Evolutionary conservation across 2,113 vertebrate species (phyloP), one percentile per base, ranked within the genome.

Genomic region (Scophthalmus maximus): DNA sequence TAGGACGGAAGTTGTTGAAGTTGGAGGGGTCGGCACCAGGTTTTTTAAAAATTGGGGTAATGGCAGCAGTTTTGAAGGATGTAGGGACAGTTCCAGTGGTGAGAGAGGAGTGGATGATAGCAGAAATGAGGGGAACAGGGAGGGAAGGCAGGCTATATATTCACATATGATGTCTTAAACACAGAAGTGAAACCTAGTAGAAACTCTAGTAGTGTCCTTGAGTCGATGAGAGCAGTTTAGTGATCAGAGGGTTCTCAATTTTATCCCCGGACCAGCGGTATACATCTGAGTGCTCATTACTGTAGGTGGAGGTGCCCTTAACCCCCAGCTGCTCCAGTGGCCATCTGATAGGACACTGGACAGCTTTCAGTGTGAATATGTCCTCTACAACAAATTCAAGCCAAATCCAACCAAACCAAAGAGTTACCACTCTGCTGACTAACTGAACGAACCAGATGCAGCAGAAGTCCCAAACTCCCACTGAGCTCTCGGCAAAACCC

Each of bases 251-350:
- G 32, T 34, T 9, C 32, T 9, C 32, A 9, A 34, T 9, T 34
- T 9, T 34, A 34, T 9, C 32, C 32, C 32, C 32, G 5, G 32
- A 34, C 32, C 32, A n/a, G n/a, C n/a, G n/a, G n/a, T n/a, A n/a
- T n/a, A n/a, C n/a, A n/a, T n/a, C n/a, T n/a, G 57, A 57, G 38
- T 1, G 51, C 51, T 56, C 59, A 27, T 73, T 73, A n/a, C n/a
- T n/a, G n/a, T n/a, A 63, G 50, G 4, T 49, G 60, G 40, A 73
- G 60, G 51, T 56, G 59, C 59, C 70, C 38, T 63, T 47, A 62
- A 34, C 22, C 59, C 17, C 50, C 50, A 36, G 22, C 40, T 57
- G 50, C 23, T 57, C 40, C 27, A 46, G n/a, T 6, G 5, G 50
- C 30, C 15, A 51, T 23, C 9, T 17, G 40, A 44, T 32, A 29